phyloP scores from a whole-genome alignment of 92 coral and sea anemone species.

The Diadumene lineata region DNA sequence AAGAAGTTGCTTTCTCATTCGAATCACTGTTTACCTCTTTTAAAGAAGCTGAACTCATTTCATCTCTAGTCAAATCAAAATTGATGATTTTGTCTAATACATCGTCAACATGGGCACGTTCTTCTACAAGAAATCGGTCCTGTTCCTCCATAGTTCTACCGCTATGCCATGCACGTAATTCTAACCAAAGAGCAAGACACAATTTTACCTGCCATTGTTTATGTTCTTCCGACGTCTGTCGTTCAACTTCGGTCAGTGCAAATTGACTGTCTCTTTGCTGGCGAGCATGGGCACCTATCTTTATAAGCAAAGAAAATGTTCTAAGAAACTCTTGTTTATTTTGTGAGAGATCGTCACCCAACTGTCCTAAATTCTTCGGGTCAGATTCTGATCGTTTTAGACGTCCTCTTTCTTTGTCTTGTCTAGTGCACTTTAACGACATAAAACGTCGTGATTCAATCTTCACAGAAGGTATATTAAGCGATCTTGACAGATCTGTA shows the following conservation, averaged over 20 bases:
- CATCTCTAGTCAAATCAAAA: constrained; percentile 54
- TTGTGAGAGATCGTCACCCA: constrained; percentile 54
- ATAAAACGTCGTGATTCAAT: constrained; percentile 72
- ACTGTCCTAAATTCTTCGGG: constrained; percentile 39
- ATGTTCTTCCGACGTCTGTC: constrained; percentile 79
- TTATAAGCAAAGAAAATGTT: constrained; percentile 79
- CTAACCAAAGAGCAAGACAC: constrained; percentile 89
- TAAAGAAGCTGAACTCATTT: constrained; percentile 24
- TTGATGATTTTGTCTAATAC: constrained; percentile 81
- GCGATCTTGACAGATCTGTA: constrained; percentile 45
- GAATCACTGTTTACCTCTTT: neutral
- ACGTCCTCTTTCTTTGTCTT: constrained; percentile 36
- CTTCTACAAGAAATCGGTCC: constrained; percentile 68
- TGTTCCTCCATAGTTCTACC: constrained; percentile 85
- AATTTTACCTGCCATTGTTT: constrained; percentile 79
- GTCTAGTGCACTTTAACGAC: constrained; percentile 73
- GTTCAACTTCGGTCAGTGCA: constrained; percentile 45
- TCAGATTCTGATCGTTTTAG: constrained; percentile 69
- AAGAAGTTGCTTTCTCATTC: neutral
- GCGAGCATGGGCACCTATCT: constrained; percentile 81
- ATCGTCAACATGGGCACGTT: constrained; percentile 66
- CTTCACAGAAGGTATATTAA: constrained; percentile 75
- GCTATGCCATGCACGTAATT: constrained; percentile 92
- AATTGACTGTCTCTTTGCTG: constrained; percentile 68
- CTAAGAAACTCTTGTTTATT: constrained; percentile 76